Evolutionary conservation across 2,888 invertebrate genomes (phyloP).

Genomic region (Acanthosepion esculentum): DNA sequence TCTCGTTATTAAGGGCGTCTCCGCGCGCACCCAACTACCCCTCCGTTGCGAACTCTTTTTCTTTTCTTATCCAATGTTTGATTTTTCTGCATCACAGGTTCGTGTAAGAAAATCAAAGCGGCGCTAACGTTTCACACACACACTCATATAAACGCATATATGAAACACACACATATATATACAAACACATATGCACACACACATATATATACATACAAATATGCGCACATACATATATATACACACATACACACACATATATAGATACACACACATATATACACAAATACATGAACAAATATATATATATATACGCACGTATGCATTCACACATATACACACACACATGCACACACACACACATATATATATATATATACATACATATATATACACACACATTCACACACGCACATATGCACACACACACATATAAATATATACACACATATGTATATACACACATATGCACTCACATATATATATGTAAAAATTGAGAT

Average conservation of each 20-base stretch:
- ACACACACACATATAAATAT: not conserved
- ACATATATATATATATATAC: too few species aligned
- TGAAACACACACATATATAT: not conserved
- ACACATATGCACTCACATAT: not conserved
- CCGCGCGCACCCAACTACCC: too few species aligned
- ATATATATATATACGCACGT: not conserved
- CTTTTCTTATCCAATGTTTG: too few species aligned
- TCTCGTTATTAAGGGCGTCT: too few species aligned
- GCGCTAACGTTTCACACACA: too few species aligned
- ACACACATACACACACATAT: not conserved
- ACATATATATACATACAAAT: not conserved
- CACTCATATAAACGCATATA: too few species aligned
- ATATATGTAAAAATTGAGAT: not conserved
- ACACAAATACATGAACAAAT: too few species aligned
- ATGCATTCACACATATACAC: not conserved
- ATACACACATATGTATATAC: not conserved
- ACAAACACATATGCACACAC: not conserved
- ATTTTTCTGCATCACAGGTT: too few species aligned
- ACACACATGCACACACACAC: not conserved
- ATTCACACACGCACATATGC: too few species aligned
- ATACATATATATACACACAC: too few species aligned
- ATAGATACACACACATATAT: not conserved
- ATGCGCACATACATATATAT: not conserved
- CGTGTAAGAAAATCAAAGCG: too few species aligned
- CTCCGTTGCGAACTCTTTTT: too few species aligned